Evolutionary conservation across 2,113 vertebrate genomes (phyloP).

Genomic region (Tragelaphus strepsiceros): DNA sequence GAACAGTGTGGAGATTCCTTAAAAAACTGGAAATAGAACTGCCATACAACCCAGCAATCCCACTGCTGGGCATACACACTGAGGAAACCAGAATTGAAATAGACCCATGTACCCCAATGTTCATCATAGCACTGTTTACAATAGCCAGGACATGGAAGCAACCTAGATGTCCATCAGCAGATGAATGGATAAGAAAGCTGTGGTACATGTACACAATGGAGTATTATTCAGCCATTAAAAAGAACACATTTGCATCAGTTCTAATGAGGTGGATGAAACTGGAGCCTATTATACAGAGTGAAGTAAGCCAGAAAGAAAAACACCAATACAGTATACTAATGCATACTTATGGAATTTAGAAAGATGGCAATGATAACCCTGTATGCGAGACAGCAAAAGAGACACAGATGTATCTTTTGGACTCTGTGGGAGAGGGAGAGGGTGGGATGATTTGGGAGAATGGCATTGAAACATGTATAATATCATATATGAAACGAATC

Average conservation of each 20-base stretch:
- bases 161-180: background rate
- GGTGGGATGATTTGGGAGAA: background rate
- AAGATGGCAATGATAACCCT: background rate
- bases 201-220: background rate
- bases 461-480: background rate
- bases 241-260: background rate
- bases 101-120: accelerated
- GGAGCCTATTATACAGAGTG: background rate
- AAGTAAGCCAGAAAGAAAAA: background rate
- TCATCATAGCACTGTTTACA: accelerated
- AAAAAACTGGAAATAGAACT: background rate
- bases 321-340: background rate
- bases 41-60: background rate
- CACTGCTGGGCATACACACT: background rate
- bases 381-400: accelerated
- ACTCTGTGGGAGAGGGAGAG: background rate
- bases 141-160: background rate
- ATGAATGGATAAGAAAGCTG: background rate
- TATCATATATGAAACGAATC: background rate
- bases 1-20: background rate
- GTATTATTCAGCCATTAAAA: background rate
- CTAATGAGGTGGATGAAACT: background rate
- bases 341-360: background rate
- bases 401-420: background rate
- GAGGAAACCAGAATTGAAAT: accelerated